phyloP scores from a whole-genome alignment of 2,888 invertebrate species.

The Mythimna vitellina region DNA sequence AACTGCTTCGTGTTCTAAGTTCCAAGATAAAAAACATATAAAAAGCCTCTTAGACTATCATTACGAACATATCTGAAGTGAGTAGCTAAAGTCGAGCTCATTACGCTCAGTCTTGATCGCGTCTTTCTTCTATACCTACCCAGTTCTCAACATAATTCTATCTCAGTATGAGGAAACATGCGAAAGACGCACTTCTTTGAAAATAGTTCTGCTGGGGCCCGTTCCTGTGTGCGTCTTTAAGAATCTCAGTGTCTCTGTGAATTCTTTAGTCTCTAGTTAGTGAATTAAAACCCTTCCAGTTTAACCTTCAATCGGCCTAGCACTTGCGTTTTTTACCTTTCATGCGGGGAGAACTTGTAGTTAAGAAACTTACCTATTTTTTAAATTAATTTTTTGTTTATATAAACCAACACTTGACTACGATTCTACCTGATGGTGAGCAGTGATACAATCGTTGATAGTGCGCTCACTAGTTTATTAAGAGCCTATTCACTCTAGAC shows the following conservation, averaged over 20 bases:
- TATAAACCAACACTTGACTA: too few relatives aligned
- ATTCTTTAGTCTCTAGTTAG: background rate
- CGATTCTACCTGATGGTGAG: too few relatives aligned
- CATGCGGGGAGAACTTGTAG: background rate
- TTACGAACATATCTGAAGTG: background rate
- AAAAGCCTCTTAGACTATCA: background rate
- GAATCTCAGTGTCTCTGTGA: background rate
- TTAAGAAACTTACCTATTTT: background rate
- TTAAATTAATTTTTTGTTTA: too few relatives aligned
- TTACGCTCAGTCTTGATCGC: background rate
- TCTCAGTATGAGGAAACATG: too few relatives aligned
- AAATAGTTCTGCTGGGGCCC: too few relatives aligned
- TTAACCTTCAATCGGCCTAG: background rate
- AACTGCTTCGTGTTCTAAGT: too few relatives aligned
- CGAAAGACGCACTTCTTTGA: too few relatives aligned
- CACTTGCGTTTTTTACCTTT: too few relatives aligned
- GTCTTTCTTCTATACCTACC: background rate
- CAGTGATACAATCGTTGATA: too few relatives aligned
- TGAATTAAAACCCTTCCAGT: background rate
- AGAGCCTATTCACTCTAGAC: too few relatives aligned
- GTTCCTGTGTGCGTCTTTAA: background rate
- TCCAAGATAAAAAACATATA: background rate
- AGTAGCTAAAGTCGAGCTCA: background rate
- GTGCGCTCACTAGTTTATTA: too few relatives aligned
- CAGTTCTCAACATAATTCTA: too few relatives aligned